Conservation (phyloP, 23 tunicate genomes). For the Trididemnum nubilum region DNA sequence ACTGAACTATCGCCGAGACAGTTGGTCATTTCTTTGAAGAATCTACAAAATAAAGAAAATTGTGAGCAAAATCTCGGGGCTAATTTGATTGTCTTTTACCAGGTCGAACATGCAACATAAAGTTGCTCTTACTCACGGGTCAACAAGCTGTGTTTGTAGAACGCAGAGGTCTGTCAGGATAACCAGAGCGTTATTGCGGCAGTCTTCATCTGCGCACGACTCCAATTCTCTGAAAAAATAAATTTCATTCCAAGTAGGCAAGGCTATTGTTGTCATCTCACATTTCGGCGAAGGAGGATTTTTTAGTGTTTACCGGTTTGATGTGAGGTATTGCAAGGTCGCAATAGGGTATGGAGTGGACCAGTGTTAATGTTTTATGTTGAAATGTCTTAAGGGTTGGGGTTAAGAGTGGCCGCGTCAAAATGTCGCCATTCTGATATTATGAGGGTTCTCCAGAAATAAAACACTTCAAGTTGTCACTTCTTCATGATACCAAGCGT, state of each 20-base stretch:
- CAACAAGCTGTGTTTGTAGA: constrained; percentile 77
- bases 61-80: neutral
- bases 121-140: constrained; percentile 60
- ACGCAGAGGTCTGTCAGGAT: constrained; percentile 76
- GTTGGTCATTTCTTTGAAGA: constrained; percentile 59
- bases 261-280: neutral
- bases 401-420: no score
- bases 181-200: constrained; percentile 61
- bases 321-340: no score
- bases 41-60: neutral
- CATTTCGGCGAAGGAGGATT: no score
- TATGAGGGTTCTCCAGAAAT: no score
- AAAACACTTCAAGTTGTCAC: no score
- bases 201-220: constrained; percentile 36
- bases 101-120: neutral
- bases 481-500: no score
- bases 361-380: no score
- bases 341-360: no score
- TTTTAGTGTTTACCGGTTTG: no score
- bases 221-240: constrained; percentile 62
- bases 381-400: no score
- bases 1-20: constrained; percentile 73
- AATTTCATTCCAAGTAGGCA: no score
- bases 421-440: no score
- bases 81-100: neutral